phyloP scores from a whole-genome alignment of 2,888 invertebrate species.

The Coelogynopora nodosa region DNA sequence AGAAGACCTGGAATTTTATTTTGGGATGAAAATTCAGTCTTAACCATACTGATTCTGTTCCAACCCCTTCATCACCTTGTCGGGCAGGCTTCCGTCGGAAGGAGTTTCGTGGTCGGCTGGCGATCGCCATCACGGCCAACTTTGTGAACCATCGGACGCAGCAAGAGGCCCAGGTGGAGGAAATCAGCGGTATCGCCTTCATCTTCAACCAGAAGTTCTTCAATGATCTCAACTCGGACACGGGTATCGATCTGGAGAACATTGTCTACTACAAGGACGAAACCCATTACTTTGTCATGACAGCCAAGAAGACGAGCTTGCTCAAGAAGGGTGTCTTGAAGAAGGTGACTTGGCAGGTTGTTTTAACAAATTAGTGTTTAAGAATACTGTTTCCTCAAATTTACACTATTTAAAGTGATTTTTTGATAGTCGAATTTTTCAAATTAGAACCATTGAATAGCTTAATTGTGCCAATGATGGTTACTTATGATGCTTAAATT shows the following conservation, averaged over 20 bases:
- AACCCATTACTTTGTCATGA: constrained; percentile 99
- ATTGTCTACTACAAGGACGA: constrained; percentile 99
- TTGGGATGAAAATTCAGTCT: background rate
- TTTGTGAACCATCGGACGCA: constrained; percentile 90
- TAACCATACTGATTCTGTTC: background rate
- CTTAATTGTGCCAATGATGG: too few species aligned
- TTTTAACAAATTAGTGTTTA: too few species aligned
- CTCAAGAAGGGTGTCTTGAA: constrained; percentile 82
- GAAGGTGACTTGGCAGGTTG: too few species aligned
- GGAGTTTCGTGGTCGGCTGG: constrained; percentile 91
- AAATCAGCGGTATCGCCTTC: constrained; percentile 89
- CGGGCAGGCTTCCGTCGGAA: constrained; percentile 77
- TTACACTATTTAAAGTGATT: too few species aligned
- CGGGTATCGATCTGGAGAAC: constrained; percentile 93
- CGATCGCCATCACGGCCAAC: constrained; percentile 98
- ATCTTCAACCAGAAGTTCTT: constrained; percentile 99
- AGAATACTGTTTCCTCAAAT: too few species aligned
- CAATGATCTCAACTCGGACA: constrained; percentile 79
- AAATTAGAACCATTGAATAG: too few species aligned
- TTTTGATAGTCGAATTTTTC: too few species aligned
- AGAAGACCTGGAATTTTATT: too few species aligned
- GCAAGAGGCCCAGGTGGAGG: constrained; percentile 85
- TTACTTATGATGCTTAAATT: too few species aligned
- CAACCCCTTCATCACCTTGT: background rate
- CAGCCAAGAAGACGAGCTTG: constrained; percentile 88